Base-by-base conservation (phyloP, 2,797 vertebrate genomes). In the Anabas testudineus region DNA sequence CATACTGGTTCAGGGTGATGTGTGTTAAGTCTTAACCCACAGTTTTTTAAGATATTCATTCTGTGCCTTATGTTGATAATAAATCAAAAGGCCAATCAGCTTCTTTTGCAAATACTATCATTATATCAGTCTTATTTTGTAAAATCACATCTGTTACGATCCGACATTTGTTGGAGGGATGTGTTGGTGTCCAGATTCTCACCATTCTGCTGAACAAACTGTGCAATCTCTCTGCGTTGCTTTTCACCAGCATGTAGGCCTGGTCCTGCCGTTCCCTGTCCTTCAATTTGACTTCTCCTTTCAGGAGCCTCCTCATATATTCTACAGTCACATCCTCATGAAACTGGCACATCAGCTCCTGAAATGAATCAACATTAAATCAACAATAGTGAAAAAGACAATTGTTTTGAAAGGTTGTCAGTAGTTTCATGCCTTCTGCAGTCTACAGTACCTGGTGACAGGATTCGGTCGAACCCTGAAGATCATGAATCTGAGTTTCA, bases 221-320 rank as follows among this genome's bases (percentile, higher is more conserved):
- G 62, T 93, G 88, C 52, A 99, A 80, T 57, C 26, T 59, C 0
- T 91, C 69, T 0, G 92, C 94, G 0, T 96, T 88, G 19, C 73
- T 80, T 22, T 12, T 83, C 24, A 98, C 34, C 1, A 65, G 76
- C 0, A 2, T 0, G 0, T 91, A 91, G 45, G 96, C 88, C 22
- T 81, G 74, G 53, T 88, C 84, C 89, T 97, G 96, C 74, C 78
- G 87, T 0, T 81, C 69, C 1, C 60, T 64, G 1, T 91, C 65
- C 88, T 90, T 96, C 66, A 97, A 81, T 21, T 91, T 94, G 54
- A 96, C 60, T 7, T 94, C 83, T 46, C 85, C 94, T 83, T 90
- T 96, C 85, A 98, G 87, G 69, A 99, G 94, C 77, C 93, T 92
- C 22, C 7, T 65, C 0, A 97, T 93, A 32, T 97, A 97, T 26